Base-by-base conservation (phyloP, 2,888 invertebrate species). In the Macaria notata region DNA sequence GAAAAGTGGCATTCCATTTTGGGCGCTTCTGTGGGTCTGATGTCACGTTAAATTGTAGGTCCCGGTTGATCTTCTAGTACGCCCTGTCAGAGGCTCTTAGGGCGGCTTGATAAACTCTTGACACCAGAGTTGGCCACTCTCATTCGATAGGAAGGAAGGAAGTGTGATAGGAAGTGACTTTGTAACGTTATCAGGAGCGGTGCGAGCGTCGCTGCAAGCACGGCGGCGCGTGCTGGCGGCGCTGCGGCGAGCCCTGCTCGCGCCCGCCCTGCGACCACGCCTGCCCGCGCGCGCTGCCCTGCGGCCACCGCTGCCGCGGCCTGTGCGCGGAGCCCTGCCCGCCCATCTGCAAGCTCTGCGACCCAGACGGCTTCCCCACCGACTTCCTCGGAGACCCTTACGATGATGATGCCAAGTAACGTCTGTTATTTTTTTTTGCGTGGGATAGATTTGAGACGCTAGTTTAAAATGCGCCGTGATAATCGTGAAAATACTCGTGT, bases 291-390 rank as follows among this genome's bases (percentile, higher is more conserved):
- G 29, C 29, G 29, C 80, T 89, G 62, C 49, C 66, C 41, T 95
- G 95, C 82, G 84, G 86, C 0, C 95, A 95, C 81, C 72, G 73
- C n/a, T 94, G 95, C 81, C 89, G 94, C 72, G 95, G 95, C 9
- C 90, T 94, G 50, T 96, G 95, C 83, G 95, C 94, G n/a, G 95
- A 96, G 78, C 88, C 88, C 7, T 95, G 95, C 77, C 94, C 94
- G 9, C 78, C 78, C 38, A 69, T 93, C 51, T 95, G 95, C 82
- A 79, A 87, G 31, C 48, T 74, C 9, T 95, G 95, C 81, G 69
- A 92, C 59, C 83, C 86, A n/a, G 91, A 90, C 6, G 68, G 81
- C 60, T 87, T 93, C 72, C 88, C 89, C 41, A 76, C 68, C 0
- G 86, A 81, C 70, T 84, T 88, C 71, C 70, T 84, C 43, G 86